Evolutionary conservation across 2,113 vertebrate species (phyloP), one percentile per base, ranked within the genome.

Genomic region (Chloropsis hardwickii): DNA sequence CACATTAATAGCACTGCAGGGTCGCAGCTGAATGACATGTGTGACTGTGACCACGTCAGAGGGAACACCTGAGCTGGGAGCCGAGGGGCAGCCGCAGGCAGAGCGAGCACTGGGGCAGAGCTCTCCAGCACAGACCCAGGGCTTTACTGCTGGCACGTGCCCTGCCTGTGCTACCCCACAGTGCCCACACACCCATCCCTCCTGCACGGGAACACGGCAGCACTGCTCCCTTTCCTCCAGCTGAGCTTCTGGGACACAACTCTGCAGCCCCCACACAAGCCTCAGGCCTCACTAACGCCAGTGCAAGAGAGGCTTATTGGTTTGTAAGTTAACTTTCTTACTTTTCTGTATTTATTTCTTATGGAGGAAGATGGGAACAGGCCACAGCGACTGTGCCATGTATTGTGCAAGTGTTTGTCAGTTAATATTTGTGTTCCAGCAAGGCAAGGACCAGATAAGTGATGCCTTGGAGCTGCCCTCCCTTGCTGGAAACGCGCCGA

Each of bases 391-490:
- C 42, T 53, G 74, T 82, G 78, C 21, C 14, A 1, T 47, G 91
- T 40, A 58, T 95, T 86, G 86, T 64, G 74, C 92, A 95, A 92
- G 62, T 90, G 64, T 93, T 92, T 92, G 92, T 88, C 88, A 88
- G 93, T 86, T 88, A 94, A 91, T 95, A 93, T 94, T 94, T 95
- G 94, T 45, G 60, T 86, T 95, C 90, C 88, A 90, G 48, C 4
- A 33, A 92, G 76, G 82, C 92, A 94, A 96, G 92, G 90, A 86
- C 56, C 92, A 73, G 74, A 27, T 57, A 91, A 87, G 50, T 3
- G 66, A 61, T 76, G 78, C 53, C 89, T 39, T 39, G 11, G 74
- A 81, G 65, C 69, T 33, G 69, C 33, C 23, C 44, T 72, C 45
- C 28, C 90, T 39, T 20, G 16, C 48, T 53, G 15, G 47, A 42